phyloP scores from a whole-genome alignment of 2,888 invertebrate species.

The Orgyia antiqua region DNA sequence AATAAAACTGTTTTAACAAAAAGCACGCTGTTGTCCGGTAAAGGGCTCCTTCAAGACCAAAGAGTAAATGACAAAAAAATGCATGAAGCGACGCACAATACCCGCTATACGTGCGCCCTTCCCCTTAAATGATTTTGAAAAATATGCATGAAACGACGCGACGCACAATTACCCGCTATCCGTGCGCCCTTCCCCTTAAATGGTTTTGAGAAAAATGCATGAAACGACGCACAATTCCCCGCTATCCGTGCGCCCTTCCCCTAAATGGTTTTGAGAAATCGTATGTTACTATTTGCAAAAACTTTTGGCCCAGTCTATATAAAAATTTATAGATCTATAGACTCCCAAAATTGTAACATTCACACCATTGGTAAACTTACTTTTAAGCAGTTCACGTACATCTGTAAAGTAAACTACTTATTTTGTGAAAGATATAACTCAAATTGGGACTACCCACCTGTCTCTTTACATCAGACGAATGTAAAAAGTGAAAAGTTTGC shows the following conservation, averaged over 20 bases:
- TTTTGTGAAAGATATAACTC: background rate
- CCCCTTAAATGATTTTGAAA: too few species aligned
- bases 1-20: background rate
- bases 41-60: background rate
- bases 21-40: background rate
- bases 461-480: slow-evolving; percentile 42
- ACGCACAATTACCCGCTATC: too few species aligned
- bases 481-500: slow-evolving; percentile 55
- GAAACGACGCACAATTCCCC: background rate
- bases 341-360: too few species aligned
- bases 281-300: too few species aligned
- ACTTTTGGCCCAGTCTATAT: background rate
- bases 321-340: background rate
- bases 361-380: background rate
- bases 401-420: background rate
- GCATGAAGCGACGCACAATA: too few species aligned
- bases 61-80: too few species aligned
- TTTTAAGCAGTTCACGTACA: background rate
- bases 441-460: background rate
- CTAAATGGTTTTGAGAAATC: background rate
- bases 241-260: background rate
- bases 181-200: too few species aligned
- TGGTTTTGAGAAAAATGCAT: background rate
- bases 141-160: too few species aligned
- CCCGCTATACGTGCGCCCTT: too few species aligned